Conservation (phyloP, 92 coral and sea anemone genomes). For the Phymanthus crucifer region DNA sequence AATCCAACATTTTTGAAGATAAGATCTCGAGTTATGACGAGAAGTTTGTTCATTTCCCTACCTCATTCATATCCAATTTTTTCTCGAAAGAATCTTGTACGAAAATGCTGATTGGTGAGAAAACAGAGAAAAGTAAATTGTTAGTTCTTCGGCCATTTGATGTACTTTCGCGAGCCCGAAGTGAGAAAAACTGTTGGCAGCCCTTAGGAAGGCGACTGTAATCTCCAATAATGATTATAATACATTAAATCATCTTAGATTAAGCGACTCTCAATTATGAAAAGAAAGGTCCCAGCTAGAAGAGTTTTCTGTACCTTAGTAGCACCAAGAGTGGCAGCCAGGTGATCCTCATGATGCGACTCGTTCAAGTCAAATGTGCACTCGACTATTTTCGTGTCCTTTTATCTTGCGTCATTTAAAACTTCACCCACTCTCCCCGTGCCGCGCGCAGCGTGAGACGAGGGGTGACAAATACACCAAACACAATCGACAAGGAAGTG, state of each 20-base stretch:
- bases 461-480: conserved; percentile 57
- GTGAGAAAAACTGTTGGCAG: conserved; percentile 53
- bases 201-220: conserved; percentile 49
- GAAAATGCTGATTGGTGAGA: conserved; percentile 30
- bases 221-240: conserved; percentile 37
- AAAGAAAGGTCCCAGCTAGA: neutral
- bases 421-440: conserved; percentile 72
- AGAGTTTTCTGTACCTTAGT: conserved; percentile 7
- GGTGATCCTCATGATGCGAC: conserved; percentile 21
- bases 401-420: conserved; percentile 73
- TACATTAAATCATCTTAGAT: conserved; percentile 34
- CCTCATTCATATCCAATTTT: conserved; percentile 7
- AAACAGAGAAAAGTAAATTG: conserved; percentile 14
- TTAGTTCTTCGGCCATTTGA: neutral
- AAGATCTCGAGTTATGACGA: neutral
- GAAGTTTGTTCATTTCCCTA: neutral
- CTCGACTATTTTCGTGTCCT: conserved; percentile 50
- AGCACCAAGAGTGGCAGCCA: conserved; percentile 13
- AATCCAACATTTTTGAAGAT: neutral
- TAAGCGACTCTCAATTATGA: conserved; percentile 9
- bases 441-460: conserved; percentile 82
- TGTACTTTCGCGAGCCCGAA: conserved; percentile 18
- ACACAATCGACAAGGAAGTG: conserved; percentile 85
- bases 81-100: conserved; percentile 12
- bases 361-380: conserved; percentile 8